Base-by-base conservation (phyloP, 2,797 vertebrate species). In the Myotis myotis region DNA sequence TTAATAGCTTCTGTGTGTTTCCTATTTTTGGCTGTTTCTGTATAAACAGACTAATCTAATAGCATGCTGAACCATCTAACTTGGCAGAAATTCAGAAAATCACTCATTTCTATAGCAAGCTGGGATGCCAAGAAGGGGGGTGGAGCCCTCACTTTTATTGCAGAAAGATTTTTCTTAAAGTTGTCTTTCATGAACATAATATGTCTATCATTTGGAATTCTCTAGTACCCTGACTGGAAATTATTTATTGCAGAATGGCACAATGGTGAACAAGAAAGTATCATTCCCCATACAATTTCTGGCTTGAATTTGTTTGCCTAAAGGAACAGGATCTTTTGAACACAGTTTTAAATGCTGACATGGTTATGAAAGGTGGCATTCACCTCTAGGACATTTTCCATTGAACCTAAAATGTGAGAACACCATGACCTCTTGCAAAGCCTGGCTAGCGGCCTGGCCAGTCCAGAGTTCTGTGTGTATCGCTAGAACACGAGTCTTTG, bases 21-120 rank as follows among this genome's bases (percentile, higher is more conserved):
- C 98, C 98, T 98, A 98, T 98, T 98, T 98, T 98, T 97, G 98
- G 98, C 98, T 98, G 98, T 98, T 98, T 98, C 98, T 98, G 95
- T 98, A 98, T 98, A 98, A 98, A 98, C 98, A 98, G 98, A 98
- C 98, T 98, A 98, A 98, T 98, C 97, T 98, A 98, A 98, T 98
- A 98, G 98, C 97, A 96, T 97, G 96, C 98, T 98, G 97, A 98
- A 98, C 98, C 98, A 98, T 98, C 98, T 98, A 97, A 97, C 97
- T 98, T 98, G 98, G 98, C 98, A 98, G 98, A 98, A 98, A 97
- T 98, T 98, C 98, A 98, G 98, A 98, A 98, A 96, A 98, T 98
- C 98, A 98, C 97, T 98, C 98, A 98, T 98, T 98, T 98, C 98
- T 98, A 94, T 98, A 97, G 98, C 97, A 98, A 97, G 97, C 97